Percentiles rank a stretch among this genome's conserved stretches.
These are phyloP conservation scores for Aphrophora alni DNA, from an alignment of 2,888 invertebrate species.

Conservation along the genomic window DNA sequence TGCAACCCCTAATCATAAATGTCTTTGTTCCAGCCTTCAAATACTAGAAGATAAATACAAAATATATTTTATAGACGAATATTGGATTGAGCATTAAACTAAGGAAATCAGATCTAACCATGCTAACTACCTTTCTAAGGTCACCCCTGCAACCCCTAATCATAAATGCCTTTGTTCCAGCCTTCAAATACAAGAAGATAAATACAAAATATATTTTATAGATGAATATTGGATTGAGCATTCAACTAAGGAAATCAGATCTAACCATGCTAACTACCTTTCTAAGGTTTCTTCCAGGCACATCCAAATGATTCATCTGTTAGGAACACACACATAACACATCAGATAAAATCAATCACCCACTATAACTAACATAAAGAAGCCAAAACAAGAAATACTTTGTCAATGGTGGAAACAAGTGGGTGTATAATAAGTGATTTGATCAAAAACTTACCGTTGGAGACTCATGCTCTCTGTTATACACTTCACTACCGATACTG, in stretches of 20 bases:
- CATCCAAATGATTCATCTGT: slow-evolving; percentile 55
- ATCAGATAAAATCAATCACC: not conserved
- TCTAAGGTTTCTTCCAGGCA: slow-evolving; percentile 55
- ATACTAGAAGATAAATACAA: not conserved
- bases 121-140: slow-evolving; percentile 53
- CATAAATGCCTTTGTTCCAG: not conserved
- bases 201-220: not conserved
- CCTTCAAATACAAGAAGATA: not conserved
- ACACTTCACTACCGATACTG: too few species aligned
- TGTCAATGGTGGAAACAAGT: not conserved
- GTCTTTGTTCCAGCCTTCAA: not conserved
- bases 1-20: too few species aligned
- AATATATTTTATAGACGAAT: not conserved
- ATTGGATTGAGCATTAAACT: not conserved
- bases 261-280: slow-evolving; percentile 50
- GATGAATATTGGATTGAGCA: not conserved
- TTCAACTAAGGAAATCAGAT: not conserved
- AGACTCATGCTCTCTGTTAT: too few species aligned
- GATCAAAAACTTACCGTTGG: too few species aligned
- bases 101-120: not conserved
- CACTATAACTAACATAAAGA: not conserved
- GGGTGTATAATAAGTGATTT: not conserved
- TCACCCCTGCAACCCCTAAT: too few species aligned
- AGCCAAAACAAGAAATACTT: not conserved
- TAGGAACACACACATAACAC: slow-evolving; percentile 36